Evolutionary conservation across 2,797 vertebrate genomes (phyloP).

Genomic region (Silurus aristotelis): DNA sequence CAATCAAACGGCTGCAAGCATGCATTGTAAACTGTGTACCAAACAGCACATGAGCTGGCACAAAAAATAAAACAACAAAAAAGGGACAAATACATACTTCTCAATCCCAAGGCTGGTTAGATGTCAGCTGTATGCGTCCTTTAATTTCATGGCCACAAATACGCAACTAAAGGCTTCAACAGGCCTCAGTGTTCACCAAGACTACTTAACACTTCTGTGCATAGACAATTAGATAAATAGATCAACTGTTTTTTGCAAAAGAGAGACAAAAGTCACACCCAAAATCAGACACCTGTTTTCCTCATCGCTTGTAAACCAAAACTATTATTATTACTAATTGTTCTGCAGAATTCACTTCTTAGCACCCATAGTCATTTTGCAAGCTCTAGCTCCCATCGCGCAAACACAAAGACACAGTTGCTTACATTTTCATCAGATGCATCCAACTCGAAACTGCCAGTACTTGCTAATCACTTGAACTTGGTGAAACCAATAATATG

Average conservation of each 20-base stretch:
- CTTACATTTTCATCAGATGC: neutral
- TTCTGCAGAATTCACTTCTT: too few relatives aligned
- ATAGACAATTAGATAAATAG: conserved; percentile 77
- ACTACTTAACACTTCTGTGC: conserved; percentile 64
- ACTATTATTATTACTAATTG: too few relatives aligned
- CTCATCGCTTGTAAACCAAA: neutral
- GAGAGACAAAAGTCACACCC: conserved; percentile 65
- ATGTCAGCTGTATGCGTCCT: conserved; percentile 64
- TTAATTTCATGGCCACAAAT: conserved; percentile 68
- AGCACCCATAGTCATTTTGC: neutral
- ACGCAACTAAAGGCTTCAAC: conserved; percentile 66
- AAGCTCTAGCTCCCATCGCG: too few relatives aligned
- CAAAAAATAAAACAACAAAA: conserved; percentile 45
- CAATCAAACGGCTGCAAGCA: conserved; percentile 56
- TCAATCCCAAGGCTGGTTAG: conserved; percentile 66
- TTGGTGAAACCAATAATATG: neutral
- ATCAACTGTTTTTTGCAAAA: conserved; percentile 74
- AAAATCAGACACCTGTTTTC: neutral
- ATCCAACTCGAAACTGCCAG: neutral
- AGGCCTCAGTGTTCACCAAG: conserved; percentile 65
- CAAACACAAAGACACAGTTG: neutral
- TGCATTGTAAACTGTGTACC: conserved; percentile 43
- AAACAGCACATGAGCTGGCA: conserved; percentile 59
- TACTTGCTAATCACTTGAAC: neutral
- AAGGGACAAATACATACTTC: conserved; percentile 49